Evolutionary conservation across 2,888 invertebrate genomes (phyloP), one percentile per base, ranked within the genome.

Genomic region (Digitonthophagus gazella): DNA sequence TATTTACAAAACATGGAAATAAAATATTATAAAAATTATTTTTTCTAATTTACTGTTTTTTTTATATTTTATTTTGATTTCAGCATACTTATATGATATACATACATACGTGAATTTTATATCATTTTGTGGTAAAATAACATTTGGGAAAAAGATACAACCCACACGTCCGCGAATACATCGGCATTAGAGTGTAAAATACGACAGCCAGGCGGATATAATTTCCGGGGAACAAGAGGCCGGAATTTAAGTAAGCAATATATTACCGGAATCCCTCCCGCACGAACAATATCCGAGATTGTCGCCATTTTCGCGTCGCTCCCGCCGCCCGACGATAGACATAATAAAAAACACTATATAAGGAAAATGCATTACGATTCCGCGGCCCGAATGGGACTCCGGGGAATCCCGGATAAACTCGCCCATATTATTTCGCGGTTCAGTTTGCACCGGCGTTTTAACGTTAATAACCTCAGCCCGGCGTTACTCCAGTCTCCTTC

Each of bases 321-420:
- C 74, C 74, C 78, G 77, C 78, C 66, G 57, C 67, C 22, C 63
- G 61, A 75, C 82, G 80, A 82, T 82, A 82, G 82, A 81, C 80
- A 80, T 82, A 83, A 82, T 82, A 82, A 82, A 82, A 82, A 82
- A 80, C 79, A 79, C 80, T 81, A 80, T 82, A 83, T 83, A 83
- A 82, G 82, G 82, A 83, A 83, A 83, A 83, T 80, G 82, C 83
- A 83, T 83, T 83, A 82, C 82, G 80, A 83, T 81, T 82, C 78
- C 80, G 79, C 78, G 78, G 75, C 72, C 74, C 77, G 78, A 83
- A 83, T 82, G 82, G 79, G 74, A 74, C 82, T 80, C 82, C 58
- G 81, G 76, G 81, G 77, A 74, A 72, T 69, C 66, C 71, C 75
- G 74, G 79, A 78, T 79, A 80, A 81, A 80, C 80, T 80, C 80